A percentile compares a stretch with the other conserved stretches of the same genome.
These are phyloP conservation scores for Taenioides sp. DNA, from an alignment of 2,797 vertebrate genomes.

Conservation along the genomic window DNA sequence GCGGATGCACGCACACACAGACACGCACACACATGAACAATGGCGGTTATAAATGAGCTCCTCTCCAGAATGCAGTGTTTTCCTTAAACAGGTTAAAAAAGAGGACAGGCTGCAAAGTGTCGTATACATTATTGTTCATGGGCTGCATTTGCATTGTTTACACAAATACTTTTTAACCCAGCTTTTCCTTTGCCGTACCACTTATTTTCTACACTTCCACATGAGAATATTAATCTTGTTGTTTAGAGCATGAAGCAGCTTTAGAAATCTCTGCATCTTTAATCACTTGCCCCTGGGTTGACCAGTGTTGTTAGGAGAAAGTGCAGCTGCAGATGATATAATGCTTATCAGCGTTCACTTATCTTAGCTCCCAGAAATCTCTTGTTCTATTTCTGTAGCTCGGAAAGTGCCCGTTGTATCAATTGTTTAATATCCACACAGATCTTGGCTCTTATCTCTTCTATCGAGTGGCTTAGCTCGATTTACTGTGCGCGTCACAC, in stretches of 20 bases:
- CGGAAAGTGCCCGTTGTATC: slow-evolving; percentile 57
- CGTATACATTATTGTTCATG: slow-evolving; percentile 23
- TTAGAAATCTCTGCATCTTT: slow-evolving; percentile 70
- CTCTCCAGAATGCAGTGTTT: slow-evolving; percentile 42
- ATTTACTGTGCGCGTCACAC: slow-evolving; percentile 40
- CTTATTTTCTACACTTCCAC: slow-evolving; percentile 46
- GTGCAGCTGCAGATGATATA: slow-evolving; percentile 50
- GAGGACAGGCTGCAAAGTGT: slow-evolving; percentile 45
- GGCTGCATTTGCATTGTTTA: slow-evolving; percentile 51
- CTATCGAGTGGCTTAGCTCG: slow-evolving; percentile 39
- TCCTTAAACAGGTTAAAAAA: slow-evolving; percentile 55
- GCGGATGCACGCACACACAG: slow-evolving; percentile 12
- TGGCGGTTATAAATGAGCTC: slow-evolving; percentile 66
- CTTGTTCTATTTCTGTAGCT: slow-evolving; percentile 67
- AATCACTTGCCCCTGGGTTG: slow-evolving; percentile 70
- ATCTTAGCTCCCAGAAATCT: slow-evolving; percentile 65
- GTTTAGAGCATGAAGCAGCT: slow-evolving; percentile 67
- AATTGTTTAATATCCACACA: slow-evolving; percentile 58
- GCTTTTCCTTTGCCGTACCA: slow-evolving; percentile 40
- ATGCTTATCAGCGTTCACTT: slow-evolving; percentile 62
- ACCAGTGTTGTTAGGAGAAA: slow-evolving; percentile 65
- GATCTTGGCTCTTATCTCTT: slow-evolving; percentile 51
- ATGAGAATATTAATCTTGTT: slow-evolving; percentile 72
- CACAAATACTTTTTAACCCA: slow-evolving; percentile 30
- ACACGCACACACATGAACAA: slow-evolving; percentile 26